phyloP scores from a whole-genome alignment of 35 echinoderm and acorn worm species.

The Acanthaster planci region DNA sequence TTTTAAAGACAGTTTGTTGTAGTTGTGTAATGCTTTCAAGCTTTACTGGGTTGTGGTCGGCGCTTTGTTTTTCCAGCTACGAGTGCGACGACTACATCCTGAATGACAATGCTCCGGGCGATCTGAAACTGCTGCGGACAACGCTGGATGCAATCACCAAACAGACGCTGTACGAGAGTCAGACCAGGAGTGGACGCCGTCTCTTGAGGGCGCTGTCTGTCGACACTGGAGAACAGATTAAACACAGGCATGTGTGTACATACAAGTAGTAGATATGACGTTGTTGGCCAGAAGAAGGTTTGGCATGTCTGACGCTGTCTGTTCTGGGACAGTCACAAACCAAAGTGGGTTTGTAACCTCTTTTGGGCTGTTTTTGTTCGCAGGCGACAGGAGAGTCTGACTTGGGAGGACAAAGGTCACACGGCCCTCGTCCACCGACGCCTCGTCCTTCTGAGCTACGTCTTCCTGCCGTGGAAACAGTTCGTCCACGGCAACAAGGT shows the following conservation, averaged over 20 bases:
- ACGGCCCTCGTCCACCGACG: conserved; percentile 89
- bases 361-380: neutral
- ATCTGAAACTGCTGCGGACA: conserved; percentile 81
- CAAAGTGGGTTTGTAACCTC: neutral
- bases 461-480: conserved; percentile 77
- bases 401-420: conserved; percentile 85
- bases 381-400: conserved; percentile 69
- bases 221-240: conserved; percentile 73
- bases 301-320: too few relatives aligned
- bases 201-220: conserved; percentile 82
- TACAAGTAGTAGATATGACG: too few relatives aligned
- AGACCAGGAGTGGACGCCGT: conserved; percentile 71
- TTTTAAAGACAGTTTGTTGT: too few relatives aligned
- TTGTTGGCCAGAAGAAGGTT: too few relatives aligned
- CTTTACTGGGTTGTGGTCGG: neutral
- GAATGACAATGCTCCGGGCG: conserved; percentile 87
- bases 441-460: conserved; percentile 67
- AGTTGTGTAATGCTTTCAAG: too few relatives aligned
- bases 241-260: conserved; percentile 43
- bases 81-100: conserved; percentile 94
- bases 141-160: conserved; percentile 91
- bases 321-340: too few relatives aligned
- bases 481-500: conserved; percentile 68
- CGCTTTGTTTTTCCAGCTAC: conserved; percentile 55
- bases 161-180: conserved; percentile 87